phyloP scores from a whole-genome alignment of 1,140 invertebrate genomes.

The Pararge aegeria region DNA sequence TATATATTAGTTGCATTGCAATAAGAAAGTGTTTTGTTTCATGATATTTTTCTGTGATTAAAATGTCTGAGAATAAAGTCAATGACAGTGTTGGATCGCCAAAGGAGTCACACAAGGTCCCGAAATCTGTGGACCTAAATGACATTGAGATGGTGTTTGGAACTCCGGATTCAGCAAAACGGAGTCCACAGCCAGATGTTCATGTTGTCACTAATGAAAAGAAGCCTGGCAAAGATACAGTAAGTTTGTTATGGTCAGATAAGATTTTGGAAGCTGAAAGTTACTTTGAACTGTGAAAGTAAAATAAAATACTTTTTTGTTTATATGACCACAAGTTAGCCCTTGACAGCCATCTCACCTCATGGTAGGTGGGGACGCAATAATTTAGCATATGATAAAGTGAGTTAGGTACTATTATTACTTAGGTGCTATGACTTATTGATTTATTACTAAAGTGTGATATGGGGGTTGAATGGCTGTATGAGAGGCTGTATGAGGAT shows the following conservation, averaged over 20 bases:
- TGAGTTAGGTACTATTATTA: too few relatives aligned
- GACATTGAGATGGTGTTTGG: slow-evolving; percentile 63
- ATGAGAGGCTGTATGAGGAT: too few relatives aligned
- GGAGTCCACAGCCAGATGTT: slow-evolving; percentile 30
- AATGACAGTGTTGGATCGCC: slow-evolving; percentile 26
- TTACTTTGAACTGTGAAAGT: too few relatives aligned
- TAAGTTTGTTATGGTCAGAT: slow-evolving; percentile 25
- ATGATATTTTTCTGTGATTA: slow-evolving; percentile 23
- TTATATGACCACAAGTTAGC: too few relatives aligned
- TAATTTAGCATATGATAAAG: too few relatives aligned
- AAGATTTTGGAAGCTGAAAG: neutral
- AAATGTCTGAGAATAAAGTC: slow-evolving; percentile 22
- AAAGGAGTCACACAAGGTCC: slow-evolving; percentile 23
- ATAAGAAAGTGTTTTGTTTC: neutral
- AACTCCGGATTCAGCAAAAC: slow-evolving; percentile 36
- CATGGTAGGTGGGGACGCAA: too few relatives aligned
- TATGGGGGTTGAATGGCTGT: too few relatives aligned
- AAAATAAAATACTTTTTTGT: too few relatives aligned
- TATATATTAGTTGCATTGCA: neutral
- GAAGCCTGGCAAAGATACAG: slow-evolving; percentile 31
- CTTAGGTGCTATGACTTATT: too few relatives aligned
- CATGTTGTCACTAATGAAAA: slow-evolving; percentile 45
- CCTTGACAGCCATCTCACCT: too few relatives aligned
- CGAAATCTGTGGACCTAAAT: slow-evolving; percentile 38
- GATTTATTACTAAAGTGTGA: too few relatives aligned